Conservation (phyloP, 2,888 invertebrate species). For the Drosophila rellima region DNA sequence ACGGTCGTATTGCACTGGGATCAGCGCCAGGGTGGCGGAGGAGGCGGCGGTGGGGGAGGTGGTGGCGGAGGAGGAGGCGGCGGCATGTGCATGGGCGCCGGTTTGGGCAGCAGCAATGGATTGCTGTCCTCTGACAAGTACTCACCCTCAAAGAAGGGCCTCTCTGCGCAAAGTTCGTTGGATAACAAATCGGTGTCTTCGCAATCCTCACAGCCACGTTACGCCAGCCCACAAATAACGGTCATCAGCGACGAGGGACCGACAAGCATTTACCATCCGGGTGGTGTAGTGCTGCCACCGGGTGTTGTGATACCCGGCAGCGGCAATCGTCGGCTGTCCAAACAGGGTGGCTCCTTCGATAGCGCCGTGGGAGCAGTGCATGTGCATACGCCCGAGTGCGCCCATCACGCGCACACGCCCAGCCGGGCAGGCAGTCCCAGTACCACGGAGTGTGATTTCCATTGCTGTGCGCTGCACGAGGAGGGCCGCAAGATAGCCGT, state of each 20-base stretch:
- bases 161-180: slow-evolving; percentile 88
- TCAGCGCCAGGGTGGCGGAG: slow-evolving; percentile 90
- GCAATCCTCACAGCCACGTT: slow-evolving; percentile 86
- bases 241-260: slow-evolving; percentile 97
- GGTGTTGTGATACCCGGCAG: slow-evolving; percentile 83
- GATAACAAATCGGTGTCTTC: slow-evolving; percentile 87
- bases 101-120: slow-evolving; percentile 83
- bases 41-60: slow-evolving; percentile 84
- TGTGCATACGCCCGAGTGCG: slow-evolving; percentile 93
- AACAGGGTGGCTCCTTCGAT: slow-evolving; percentile 90
- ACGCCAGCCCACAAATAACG: slow-evolving; percentile 94
- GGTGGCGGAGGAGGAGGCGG: slow-evolving; percentile 83
- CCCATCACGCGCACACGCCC: slow-evolving; percentile 90
- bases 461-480: slow-evolving; percentile 97
- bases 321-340: slow-evolving; percentile 86
- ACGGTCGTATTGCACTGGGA: slow-evolving; percentile 99
- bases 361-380: slow-evolving; percentile 89
- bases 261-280: slow-evolving; percentile 86
- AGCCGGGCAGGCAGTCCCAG: slow-evolving; percentile 89
- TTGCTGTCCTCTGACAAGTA: slow-evolving; percentile 85
- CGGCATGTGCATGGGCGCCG: slow-evolving; percentile 80
- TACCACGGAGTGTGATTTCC: slow-evolving; percentile 95
- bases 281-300: slow-evolving; percentile 81
- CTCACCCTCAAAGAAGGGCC: slow-evolving; percentile 86
- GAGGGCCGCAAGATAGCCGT: slow-evolving; percentile 96